Percentiles rank a stretch among this genome's conserved stretches.
Conservation (phyloP, 2,888 invertebrate genomes). For the Mayetiola destructor region DNA sequence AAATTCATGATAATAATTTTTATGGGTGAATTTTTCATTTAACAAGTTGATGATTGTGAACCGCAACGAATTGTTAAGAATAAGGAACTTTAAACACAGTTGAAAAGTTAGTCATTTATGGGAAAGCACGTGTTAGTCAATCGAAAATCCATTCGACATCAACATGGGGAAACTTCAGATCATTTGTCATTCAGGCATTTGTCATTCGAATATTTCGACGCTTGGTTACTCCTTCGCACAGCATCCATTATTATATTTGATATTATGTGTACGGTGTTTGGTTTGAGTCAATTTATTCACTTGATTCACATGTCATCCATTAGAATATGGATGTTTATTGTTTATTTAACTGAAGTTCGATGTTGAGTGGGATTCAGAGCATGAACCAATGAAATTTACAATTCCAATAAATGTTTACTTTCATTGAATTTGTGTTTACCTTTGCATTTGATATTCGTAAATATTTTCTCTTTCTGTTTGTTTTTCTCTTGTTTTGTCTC, state of each 20-base stretch:
- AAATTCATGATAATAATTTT: slow-evolving; percentile 1
- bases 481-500: neutral
- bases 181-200: neutral
- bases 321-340: no score
- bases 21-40: neutral
- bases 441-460: neutral
- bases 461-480: neutral
- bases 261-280: neutral
- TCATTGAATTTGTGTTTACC: neutral
- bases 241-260: neutral
- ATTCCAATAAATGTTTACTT: slow-evolving; percentile 7
- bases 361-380: no score
- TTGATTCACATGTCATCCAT: neutral
- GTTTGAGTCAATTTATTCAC: neutral
- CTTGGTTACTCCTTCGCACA: no score
- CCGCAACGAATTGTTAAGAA: slow-evolving; percentile 9
- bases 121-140: neutral
- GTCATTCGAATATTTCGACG: neutral
- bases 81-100: slow-evolving; percentile 11
- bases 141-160: neutral
- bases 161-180: neutral
- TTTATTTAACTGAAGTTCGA: neutral
- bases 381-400: slow-evolving; percentile 4
- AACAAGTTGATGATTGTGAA: no score
- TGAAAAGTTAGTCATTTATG: neutral